These are phyloP conservation scores for Periplaneta americana DNA, from an alignment of 1,140 invertebrate genomes.

Conservation along the genomic window DNA sequence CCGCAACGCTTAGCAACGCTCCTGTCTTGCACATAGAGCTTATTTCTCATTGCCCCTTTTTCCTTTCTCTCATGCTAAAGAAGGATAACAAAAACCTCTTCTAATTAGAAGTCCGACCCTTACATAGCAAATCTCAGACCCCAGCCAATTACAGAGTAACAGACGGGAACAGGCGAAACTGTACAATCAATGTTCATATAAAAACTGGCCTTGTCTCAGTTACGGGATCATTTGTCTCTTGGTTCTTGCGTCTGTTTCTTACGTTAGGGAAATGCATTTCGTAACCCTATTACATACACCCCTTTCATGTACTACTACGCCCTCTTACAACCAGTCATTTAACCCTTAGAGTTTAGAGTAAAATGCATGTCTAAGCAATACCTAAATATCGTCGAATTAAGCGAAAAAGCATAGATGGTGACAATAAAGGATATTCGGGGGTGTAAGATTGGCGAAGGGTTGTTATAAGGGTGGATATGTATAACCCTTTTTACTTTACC, in stretches of 20 bases:
- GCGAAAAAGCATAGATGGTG: too few relatives aligned
- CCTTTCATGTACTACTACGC: too few relatives aligned
- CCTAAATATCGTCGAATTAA: too few relatives aligned
- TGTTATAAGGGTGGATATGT: too few relatives aligned
- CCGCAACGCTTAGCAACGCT: neutral
- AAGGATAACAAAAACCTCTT: neutral
- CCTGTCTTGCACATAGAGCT: neutral
- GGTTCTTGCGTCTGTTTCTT: neutral
- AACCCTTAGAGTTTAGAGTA: too few relatives aligned
- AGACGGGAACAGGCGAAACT: neutral
- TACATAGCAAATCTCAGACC: neutral
- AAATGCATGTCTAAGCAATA: too few relatives aligned
- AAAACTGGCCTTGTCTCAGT: neutral
- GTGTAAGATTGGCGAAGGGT: too few relatives aligned
- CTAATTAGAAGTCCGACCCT: neutral
- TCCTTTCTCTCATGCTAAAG: neutral
- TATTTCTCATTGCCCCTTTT: neutral
- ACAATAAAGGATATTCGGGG: too few relatives aligned
- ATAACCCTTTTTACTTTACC: too few relatives aligned
- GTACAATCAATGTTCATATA: neutral
- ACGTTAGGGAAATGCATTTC: neutral
- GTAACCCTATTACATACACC: neutral
- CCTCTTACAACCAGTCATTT: too few relatives aligned
- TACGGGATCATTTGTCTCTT: neutral
- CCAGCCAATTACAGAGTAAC: neutral